Percentiles rank a stretch among this genome's conserved stretches.
These are phyloP conservation scores for Hiodon alosoides DNA, from an alignment of 2,113 vertebrate species.

Conservation along the genomic window DNA sequence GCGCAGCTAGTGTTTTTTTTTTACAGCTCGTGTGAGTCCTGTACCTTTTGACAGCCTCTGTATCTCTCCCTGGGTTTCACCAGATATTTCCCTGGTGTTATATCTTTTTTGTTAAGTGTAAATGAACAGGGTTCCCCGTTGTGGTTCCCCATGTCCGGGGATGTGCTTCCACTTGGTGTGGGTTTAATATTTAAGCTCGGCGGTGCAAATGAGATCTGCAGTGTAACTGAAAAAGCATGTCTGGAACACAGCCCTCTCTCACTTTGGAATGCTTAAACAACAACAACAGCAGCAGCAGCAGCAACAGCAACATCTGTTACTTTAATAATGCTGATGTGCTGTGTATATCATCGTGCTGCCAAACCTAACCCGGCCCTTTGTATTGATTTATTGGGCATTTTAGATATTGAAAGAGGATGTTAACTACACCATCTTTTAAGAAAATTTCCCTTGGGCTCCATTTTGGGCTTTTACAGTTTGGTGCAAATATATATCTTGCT, in stretches of 20 bases:
- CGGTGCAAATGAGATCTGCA: no score
- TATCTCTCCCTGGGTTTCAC: neutral
- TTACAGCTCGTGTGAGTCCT: no score
- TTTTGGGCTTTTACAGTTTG: neutral
- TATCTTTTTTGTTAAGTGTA: neutral
- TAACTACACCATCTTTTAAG: conserved; percentile 8
- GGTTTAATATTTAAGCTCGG: no score
- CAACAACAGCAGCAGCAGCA: neutral
- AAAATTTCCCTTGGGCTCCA: conserved; percentile 24
- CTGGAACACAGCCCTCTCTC: neutral
- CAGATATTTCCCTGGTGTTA: neutral
- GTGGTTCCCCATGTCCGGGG: no score
- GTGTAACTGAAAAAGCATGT: no score
- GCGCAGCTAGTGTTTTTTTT: no score
- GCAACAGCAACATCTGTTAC: conserved; percentile 3
- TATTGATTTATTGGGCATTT: conserved; percentile 22
- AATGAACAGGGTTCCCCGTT: neutral
- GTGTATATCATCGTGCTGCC: conserved; percentile 21
- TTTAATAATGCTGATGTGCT: conserved; percentile 9
- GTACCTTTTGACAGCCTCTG: no score
- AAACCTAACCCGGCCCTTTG: neutral
- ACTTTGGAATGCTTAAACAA: neutral
- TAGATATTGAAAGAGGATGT: conserved; percentile 15
- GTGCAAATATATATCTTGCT: neutral
- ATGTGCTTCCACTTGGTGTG: no score